These are phyloP conservation scores for Timema cristinae DNA, from an alignment of 2,888 invertebrate genomes.

Conservation along the genomic window DNA sequence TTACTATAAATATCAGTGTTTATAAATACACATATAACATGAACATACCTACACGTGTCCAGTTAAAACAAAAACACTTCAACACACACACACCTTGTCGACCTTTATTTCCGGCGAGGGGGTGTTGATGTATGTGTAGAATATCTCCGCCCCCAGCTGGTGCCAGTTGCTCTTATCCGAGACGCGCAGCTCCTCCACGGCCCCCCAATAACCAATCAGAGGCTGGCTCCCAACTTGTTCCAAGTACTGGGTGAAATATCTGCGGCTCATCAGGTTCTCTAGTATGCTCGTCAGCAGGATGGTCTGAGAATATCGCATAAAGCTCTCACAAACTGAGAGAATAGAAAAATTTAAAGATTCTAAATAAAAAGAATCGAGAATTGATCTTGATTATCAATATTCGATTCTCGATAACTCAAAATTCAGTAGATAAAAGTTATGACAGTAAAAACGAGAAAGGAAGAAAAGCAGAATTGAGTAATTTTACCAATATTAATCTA, in stretches of 20 bases:
- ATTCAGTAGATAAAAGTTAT: no score
- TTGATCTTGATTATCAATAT: not conserved
- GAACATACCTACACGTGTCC: no score
- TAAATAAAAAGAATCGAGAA: not conserved
- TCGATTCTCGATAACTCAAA: no score
- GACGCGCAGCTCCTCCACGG: slow-evolving; percentile 76
- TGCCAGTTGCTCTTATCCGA: slow-evolving; percentile 76
- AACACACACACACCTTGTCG: slow-evolving; percentile 55
- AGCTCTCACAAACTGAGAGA: no score
- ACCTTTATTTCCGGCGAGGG: slow-evolving; percentile 78
- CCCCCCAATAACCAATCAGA: slow-evolving; percentile 80
- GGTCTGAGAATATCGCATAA: slow-evolving; percentile 48
- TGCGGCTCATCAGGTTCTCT: slow-evolving; percentile 74
- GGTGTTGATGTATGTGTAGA: slow-evolving; percentile 81
- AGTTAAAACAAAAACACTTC: not conserved
- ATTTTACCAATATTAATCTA: no score
- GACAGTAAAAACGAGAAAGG: no score
- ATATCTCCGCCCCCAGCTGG: slow-evolving; percentile 86
- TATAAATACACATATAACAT: no score
- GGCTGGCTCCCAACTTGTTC: slow-evolving; percentile 79
- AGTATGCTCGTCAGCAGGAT: slow-evolving; percentile 68
- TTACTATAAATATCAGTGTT: no score
- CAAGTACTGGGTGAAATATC: slow-evolving; percentile 74
- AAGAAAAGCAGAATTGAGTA: no score
- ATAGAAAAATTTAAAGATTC: not conserved